Base-by-base conservation (phyloP, 2,797 vertebrate species). In the Clarias pachynema region DNA sequence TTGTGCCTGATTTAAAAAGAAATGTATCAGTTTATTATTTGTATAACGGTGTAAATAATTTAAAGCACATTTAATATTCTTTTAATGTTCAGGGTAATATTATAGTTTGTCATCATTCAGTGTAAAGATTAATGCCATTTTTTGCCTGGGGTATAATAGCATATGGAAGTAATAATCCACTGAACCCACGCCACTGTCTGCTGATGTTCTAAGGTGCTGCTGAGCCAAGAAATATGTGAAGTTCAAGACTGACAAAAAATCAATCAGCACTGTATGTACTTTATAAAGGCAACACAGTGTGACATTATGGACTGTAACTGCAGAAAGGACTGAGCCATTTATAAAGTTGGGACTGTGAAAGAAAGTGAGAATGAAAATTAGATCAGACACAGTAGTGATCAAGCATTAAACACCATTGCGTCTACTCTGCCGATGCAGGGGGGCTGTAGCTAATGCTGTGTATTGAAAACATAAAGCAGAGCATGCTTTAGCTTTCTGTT, bases 261-360 rank as follows among this genome's bases (percentile, higher is more conserved):
- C 84, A 75, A 85, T 87, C 83, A 86, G 70, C 86, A 74, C 40
- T 80, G 68, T 84, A 18, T 77, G 75, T 56, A 49, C 20, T 75
- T 81, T 79, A 86, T 86, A 75, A 26, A 18, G 59, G 31, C 49
- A 85, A 80, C 73, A 86, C 34, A 77, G 70, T 82, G 77, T 3
- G 63, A 77, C 74, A 56, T 82, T 81, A 83, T 70, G 59, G 26
- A 85, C 83, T 44, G 69, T 85, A 72, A 89, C 88, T 86, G 85
- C 56, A 59, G n/a, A 89, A 86, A 65, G 65, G 62, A 79, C 77
- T 87, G 72, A 87, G 62, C 84, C 59, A 81, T 74, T 75, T 57
- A 57, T 75, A 75, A 84, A 59, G 26, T 53, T 65, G 77, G 31
- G 56, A 44, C 26, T 44, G 34, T 73, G 68, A 34, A 31, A 62